A percentile compares a stretch with the other conserved stretches of the same genome.
Conservation (phyloP, 2,888 invertebrate genomes). For the Parnassius mnemosyne region DNA sequence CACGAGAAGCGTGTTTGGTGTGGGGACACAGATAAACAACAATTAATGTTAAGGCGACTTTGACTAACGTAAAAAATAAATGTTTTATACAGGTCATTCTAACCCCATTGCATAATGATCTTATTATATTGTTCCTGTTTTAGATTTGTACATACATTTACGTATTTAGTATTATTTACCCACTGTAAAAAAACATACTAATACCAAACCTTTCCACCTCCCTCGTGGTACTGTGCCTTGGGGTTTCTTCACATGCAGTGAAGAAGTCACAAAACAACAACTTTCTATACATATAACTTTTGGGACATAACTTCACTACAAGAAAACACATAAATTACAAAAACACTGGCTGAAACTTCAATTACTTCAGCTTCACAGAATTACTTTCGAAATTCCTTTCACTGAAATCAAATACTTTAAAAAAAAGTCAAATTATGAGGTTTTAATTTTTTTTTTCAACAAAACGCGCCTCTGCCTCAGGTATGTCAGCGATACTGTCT, state of each 20-base stretch:
- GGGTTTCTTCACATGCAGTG: conserved; percentile 36
- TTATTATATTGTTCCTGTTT: too few species aligned
- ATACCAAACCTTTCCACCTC: conserved; percentile 39
- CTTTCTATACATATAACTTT: conserved; percentile 43
- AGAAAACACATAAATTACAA: background rate
- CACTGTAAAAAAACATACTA: background rate
- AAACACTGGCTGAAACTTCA: background rate
- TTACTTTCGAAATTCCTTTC: too few species aligned
- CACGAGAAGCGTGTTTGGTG: too few species aligned
- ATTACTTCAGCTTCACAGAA: too few species aligned
- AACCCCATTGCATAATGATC: too few species aligned
- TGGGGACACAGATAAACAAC: too few species aligned
- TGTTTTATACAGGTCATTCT: too few species aligned
- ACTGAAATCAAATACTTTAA: background rate
- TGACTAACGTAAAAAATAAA: too few species aligned
- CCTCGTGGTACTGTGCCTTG: background rate
- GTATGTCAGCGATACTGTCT: conserved; percentile 44
- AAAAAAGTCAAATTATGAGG: conserved; percentile 2
- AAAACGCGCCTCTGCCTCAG: conserved; percentile 36
- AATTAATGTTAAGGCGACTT: too few species aligned
- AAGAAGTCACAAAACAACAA: conserved; percentile 55
- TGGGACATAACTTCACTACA: conserved; percentile 13
- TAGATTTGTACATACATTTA: too few species aligned
- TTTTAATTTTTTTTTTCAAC: background rate
- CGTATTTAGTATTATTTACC: too few species aligned